Percentiles rank a stretch among this genome's conserved stretches.
Evolutionary conservation across 1,140 invertebrate species (phyloP).

Genomic region (Antheraea mylitta): DNA sequence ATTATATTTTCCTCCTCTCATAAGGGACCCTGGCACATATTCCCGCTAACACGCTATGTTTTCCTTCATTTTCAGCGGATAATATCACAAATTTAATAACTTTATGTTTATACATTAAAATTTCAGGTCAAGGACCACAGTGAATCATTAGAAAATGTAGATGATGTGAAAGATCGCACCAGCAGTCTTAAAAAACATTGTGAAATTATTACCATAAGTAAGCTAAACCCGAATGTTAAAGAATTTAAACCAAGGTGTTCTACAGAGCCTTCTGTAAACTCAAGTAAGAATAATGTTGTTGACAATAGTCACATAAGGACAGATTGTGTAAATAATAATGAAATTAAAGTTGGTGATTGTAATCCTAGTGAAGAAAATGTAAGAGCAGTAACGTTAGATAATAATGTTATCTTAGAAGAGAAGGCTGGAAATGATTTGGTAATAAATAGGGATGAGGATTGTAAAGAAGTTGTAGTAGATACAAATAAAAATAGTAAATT

Average conservation of each 20-base stretch:
- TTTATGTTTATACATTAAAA: not conserved
- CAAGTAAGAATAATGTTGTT: constrained; percentile 5
- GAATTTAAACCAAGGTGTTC: constrained; percentile 41
- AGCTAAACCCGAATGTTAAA: constrained; percentile 47
- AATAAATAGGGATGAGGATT: not conserved
- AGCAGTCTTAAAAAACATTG: constrained; percentile 13
- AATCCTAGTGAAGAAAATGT: not conserved
- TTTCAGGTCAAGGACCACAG: constrained; percentile 40
- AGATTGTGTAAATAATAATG: constrained; percentile 4
- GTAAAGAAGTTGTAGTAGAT: not conserved
- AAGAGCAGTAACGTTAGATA: not conserved
- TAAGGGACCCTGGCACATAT: no score
- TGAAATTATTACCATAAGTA: constrained; percentile 35
- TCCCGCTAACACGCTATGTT: no score
- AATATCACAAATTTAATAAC: no score
- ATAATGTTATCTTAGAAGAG: not conserved
- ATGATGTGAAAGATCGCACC: constrained; percentile 4
- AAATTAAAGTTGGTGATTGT: not conserved
- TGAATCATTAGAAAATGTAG: constrained; percentile 4
- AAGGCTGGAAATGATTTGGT: not conserved
- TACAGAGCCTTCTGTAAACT: not conserved
- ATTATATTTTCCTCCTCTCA: no score
- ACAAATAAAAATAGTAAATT: not conserved
- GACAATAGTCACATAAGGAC: constrained; percentile 9
- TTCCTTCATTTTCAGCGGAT: no score